Conservation (phyloP, 2,888 invertebrate genomes). For the Oscheius sp. region DNA sequence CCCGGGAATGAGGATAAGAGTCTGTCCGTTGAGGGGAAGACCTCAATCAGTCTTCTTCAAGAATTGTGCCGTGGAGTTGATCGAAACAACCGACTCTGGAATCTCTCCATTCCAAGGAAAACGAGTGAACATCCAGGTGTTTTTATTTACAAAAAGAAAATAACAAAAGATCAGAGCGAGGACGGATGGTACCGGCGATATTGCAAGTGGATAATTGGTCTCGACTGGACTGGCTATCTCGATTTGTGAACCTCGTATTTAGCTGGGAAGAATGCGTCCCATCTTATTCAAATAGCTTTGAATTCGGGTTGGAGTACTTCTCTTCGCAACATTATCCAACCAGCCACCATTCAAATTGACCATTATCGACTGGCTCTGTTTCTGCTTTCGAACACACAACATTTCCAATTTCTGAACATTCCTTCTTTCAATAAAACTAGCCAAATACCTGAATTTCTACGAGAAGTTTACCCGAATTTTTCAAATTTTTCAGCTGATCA, state of each 20-base stretch:
- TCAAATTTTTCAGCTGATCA: background rate
- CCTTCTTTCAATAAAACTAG: background rate
- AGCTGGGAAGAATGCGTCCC: background rate
- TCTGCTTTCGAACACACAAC: background rate
- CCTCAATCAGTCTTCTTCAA: slow-evolving; percentile 25
- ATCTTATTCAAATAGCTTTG: background rate
- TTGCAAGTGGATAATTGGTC: slow-evolving; percentile 53
- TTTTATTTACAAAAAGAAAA: no score
- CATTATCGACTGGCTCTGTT: background rate
- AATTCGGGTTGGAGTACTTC: background rate
- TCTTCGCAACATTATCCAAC: background rate
- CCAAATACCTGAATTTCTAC: background rate
- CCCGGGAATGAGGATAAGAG: slow-evolving; percentile 45
- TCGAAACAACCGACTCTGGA: slow-evolving; percentile 12
- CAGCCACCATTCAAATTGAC: background rate
- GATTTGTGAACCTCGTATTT: slow-evolving; percentile 33
- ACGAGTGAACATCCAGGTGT: slow-evolving; percentile 11
- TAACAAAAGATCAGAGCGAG: background rate
- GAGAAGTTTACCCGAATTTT: background rate
- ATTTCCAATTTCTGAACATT: slow-evolving; percentile 16
- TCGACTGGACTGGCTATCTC: slow-evolving; percentile 52
- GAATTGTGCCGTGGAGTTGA: slow-evolving; percentile 19
- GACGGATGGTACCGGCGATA: slow-evolving; percentile 18
- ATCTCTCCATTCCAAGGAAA: slow-evolving; percentile 22
- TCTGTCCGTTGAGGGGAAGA: slow-evolving; percentile 33